A percentile compares a stretch with the other conserved stretches of the same genome.
phyloP scores from a whole-genome alignment of 2,113 vertebrate species.

The Sakesphorus luctuosus region DNA sequence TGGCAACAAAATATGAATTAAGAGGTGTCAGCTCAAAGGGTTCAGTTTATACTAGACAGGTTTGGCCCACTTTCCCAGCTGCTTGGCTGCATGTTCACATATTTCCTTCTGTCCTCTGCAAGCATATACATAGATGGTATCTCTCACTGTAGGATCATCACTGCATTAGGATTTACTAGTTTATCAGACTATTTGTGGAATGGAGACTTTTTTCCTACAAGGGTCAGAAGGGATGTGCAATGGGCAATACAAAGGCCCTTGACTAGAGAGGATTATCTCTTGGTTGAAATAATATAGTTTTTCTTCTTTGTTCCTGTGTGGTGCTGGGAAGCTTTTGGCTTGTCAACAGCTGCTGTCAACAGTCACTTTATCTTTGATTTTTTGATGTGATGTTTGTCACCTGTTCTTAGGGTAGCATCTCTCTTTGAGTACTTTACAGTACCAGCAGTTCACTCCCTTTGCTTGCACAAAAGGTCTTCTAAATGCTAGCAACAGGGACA shows the following conservation, averaged over 20 bases:
- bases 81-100: neutral
- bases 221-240: neutral
- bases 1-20: neutral
- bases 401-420: neutral
- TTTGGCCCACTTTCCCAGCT: neutral
- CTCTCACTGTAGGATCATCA: neutral
- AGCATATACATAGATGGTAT: neutral
- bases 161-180: neutral
- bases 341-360: neutral
- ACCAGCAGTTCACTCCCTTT: neutral
- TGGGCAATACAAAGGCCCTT: neutral
- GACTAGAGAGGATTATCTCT: neutral
- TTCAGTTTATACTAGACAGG: neutral
- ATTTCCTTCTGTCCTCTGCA: neutral
- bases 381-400: neutral
- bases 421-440: neutral
- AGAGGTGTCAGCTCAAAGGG: neutral
- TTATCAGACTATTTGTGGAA: neutral
- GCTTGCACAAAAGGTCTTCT: neutral
- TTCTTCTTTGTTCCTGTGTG: neutral
- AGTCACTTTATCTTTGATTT: neutral
- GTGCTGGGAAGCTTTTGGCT: neutral
- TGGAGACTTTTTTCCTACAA: neutral
- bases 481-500: neutral
- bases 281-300: neutral